Evolutionary conservation across 2,113 vertebrate genomes (phyloP).

Genomic region (Dicerorhinus sumatrensis): DNA sequence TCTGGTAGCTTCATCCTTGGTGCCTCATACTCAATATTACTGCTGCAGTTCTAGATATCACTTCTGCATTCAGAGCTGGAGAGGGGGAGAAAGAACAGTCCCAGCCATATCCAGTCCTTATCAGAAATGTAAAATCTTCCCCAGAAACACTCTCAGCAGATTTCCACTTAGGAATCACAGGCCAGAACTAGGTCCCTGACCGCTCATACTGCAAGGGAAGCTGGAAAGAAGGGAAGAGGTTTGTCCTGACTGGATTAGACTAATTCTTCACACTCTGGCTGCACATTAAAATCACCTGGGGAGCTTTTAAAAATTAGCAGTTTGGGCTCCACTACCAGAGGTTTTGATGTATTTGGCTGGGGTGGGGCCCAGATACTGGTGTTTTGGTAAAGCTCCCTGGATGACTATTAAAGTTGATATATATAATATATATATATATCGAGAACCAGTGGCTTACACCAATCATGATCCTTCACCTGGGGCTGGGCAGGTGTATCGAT

Average conservation of each 20-base stretch:
- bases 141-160: background rate
- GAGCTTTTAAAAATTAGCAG: background rate
- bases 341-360: background rate
- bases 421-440: no score
- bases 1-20: background rate
- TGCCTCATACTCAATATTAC: background rate
- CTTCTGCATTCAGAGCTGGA: background rate
- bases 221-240: background rate
- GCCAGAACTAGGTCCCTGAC: background rate
- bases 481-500: background rate
- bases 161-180: background rate
- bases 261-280: background rate
- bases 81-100: background rate
- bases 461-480: background rate
- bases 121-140: background rate
- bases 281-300: background rate
- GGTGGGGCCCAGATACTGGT: background rate
- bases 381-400: background rate
- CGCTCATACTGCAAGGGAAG: background rate
- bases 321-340: background rate
- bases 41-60: background rate
- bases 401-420: slow-evolving; percentile 2
- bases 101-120: background rate
- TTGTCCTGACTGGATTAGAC: background rate
- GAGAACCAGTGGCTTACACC: background rate